phyloP scores from a whole-genome alignment of 2,797 vertebrate species.

The Pseudochaenichthys georgianus region DNA sequence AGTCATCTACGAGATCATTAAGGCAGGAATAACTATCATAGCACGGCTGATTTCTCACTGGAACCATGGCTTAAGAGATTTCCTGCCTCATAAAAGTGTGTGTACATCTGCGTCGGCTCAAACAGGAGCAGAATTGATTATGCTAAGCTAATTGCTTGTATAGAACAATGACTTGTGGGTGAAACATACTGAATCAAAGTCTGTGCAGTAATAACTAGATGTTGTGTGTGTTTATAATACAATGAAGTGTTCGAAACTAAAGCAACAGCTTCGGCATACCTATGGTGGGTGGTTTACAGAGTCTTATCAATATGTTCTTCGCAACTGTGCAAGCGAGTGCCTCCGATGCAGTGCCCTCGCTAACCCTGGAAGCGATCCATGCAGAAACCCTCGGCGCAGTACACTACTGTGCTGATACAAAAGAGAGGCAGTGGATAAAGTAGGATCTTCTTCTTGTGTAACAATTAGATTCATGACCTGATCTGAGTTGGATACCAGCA shows the following conservation, averaged over 20 bases:
- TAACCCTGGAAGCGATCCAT: slow-evolving; percentile 46
- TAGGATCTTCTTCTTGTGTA: slow-evolving; percentile 14
- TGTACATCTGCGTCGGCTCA: not conserved
- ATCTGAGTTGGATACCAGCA: slow-evolving; percentile 1
- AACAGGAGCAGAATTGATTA: slow-evolving; percentile 11
- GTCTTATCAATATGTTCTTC: slow-evolving; percentile 55
- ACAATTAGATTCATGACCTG: slow-evolving; percentile 26
- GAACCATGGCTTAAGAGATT: slow-evolving; percentile 25
- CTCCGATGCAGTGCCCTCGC: slow-evolving; percentile 48
- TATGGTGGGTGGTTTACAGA: slow-evolving; percentile 31
- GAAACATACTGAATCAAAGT: slow-evolving; percentile 28
- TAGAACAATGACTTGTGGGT: slow-evolving; percentile 15
- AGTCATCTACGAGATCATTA: slow-evolving; percentile 37
- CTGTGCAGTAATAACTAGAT: not conserved
- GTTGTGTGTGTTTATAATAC: not conserved
- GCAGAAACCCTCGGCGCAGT: slow-evolving; percentile 8
- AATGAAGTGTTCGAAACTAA: slow-evolving; percentile 25
- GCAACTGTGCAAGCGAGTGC: slow-evolving; percentile 16
- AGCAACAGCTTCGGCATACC: slow-evolving; percentile 12
- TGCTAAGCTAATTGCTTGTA: slow-evolving; percentile 22
- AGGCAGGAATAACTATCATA: slow-evolving; percentile 10
- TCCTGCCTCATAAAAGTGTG: slow-evolving; percentile 25
- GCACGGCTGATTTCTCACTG: slow-evolving; percentile 2
- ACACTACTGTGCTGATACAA: slow-evolving; percentile 30
- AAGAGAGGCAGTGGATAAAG: slow-evolving; percentile 31